A percentile compares a stretch with the other conserved stretches of the same genome.
phyloP scores from a whole-genome alignment of 2,888 invertebrate species.

The Eupithecia subfuscata region DNA sequence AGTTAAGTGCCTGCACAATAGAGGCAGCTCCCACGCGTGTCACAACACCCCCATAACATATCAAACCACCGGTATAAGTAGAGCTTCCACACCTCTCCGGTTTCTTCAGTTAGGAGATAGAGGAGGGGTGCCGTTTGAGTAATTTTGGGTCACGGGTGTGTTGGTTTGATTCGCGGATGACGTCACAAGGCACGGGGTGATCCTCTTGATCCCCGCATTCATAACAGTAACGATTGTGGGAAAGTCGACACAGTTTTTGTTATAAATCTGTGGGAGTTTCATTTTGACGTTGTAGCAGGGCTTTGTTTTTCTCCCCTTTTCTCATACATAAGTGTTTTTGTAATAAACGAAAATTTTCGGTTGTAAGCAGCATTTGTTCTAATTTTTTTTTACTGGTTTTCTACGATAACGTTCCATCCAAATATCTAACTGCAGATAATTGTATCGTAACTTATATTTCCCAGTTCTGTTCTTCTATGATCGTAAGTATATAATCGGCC shows the following conservation, averaged over 20 bases:
- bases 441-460: too few relatives aligned
- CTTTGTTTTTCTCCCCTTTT: constrained; percentile 54
- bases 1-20: constrained; percentile 81
- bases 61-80: constrained; percentile 49
- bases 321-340: constrained; percentile 21
- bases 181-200: constrained; percentile 67
- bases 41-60: constrained; percentile 76
- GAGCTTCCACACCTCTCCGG: constrained; percentile 54
- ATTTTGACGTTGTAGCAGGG: constrained; percentile 67
- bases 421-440: not conserved
- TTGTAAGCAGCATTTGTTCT: too few relatives aligned
- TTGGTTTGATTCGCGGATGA: constrained; percentile 59
- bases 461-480: too few relatives aligned
- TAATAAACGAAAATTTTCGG: not conserved
- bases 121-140: constrained; percentile 17
- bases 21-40: constrained; percentile 80
- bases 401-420: not conserved
- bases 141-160: constrained; percentile 51
- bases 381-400: too few relatives aligned
- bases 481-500: too few relatives aligned
- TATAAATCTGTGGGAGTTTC: constrained; percentile 81
- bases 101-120: constrained; percentile 20
- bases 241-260: constrained; percentile 78
- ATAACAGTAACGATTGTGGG: constrained; percentile 78
- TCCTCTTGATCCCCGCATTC: constrained; percentile 72